A percentile compares a stretch with the other conserved stretches of the same genome.
phyloP scores from a whole-genome alignment of 2,888 invertebrate genomes.

The Tuta absoluta region DNA sequence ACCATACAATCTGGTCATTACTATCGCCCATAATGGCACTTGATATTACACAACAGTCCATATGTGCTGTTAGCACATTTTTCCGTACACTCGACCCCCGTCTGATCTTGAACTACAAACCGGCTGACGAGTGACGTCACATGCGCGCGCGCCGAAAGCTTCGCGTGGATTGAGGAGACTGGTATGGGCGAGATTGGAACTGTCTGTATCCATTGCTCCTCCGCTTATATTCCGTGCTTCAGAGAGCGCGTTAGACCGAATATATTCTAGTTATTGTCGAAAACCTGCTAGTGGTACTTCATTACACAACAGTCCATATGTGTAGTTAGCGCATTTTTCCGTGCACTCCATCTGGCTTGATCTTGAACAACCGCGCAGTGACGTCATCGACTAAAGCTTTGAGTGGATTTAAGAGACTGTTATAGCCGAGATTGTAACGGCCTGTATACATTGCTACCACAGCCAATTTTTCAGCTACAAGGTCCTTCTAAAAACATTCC shows the following conservation, averaged over 20 bases:
- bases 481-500: too few species aligned
- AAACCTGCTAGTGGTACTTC: too few species aligned
- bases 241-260: background rate
- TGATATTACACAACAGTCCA: background rate
- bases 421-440: too few species aligned
- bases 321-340: too few species aligned
- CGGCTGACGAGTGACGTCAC: slow-evolving; percentile 24
- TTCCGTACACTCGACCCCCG: slow-evolving; percentile 7
- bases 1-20: background rate
- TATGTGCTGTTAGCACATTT: slow-evolving; percentile 12
- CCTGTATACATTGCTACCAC: too few species aligned
- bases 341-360: too few species aligned
- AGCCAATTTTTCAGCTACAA: too few species aligned
- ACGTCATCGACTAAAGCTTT: too few species aligned
- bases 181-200: background rate
- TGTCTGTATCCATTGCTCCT: background rate
- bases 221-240: background rate
- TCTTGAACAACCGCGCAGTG: too few species aligned
- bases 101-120: slow-evolving; percentile 22
- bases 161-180: background rate
- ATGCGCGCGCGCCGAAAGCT: slow-evolving; percentile 6
- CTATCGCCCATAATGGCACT: background rate
- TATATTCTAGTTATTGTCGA: too few species aligned
- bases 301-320: background rate
- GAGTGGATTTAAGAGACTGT: too few species aligned